Evolutionary conservation across 1,140 invertebrate genomes (phyloP).

Genomic region (Heliconius nattereri): DNA sequence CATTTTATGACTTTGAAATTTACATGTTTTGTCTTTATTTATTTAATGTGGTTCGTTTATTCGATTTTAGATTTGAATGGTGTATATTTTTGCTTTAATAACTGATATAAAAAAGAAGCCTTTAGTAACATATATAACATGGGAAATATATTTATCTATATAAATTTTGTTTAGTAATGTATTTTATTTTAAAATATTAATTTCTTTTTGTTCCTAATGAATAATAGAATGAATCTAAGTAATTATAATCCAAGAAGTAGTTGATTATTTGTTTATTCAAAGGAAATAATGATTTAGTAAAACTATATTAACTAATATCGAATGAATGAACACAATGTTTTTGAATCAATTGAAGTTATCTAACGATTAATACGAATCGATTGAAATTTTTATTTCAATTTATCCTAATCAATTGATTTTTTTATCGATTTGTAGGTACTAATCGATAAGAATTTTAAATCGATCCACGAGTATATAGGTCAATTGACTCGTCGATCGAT

Average conservation of each 20-base stretch:
- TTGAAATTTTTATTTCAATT: neutral
- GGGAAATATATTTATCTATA: neutral
- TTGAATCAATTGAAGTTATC: neutral
- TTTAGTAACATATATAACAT: too few relatives aligned
- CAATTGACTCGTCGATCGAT: neutral
- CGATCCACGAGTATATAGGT: neutral
- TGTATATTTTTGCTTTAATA: too few relatives aligned
- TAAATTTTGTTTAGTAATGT: neutral
- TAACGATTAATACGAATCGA: neutral
- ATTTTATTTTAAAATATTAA: too few relatives aligned
- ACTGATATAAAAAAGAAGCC: too few relatives aligned
- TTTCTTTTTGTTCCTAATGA: too few relatives aligned
- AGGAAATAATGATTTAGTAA: too few relatives aligned
- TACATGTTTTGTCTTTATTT: slow-evolving; percentile 41
- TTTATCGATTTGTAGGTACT: neutral
- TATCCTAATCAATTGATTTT: neutral
- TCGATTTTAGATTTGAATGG: slow-evolving; percentile 4
- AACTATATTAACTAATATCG: neutral
- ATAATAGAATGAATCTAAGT: too few relatives aligned
- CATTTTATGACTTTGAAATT: slow-evolving; percentile 39
- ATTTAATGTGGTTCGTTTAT: slow-evolving; percentile 6
- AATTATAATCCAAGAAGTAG: too few relatives aligned
- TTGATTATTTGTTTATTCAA: too few relatives aligned
- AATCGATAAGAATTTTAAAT: neutral
- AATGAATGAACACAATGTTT: neutral